Evolutionary conservation across 2,888 invertebrate genomes (phyloP).

Genomic region (Mythimna albipuncta): DNA sequence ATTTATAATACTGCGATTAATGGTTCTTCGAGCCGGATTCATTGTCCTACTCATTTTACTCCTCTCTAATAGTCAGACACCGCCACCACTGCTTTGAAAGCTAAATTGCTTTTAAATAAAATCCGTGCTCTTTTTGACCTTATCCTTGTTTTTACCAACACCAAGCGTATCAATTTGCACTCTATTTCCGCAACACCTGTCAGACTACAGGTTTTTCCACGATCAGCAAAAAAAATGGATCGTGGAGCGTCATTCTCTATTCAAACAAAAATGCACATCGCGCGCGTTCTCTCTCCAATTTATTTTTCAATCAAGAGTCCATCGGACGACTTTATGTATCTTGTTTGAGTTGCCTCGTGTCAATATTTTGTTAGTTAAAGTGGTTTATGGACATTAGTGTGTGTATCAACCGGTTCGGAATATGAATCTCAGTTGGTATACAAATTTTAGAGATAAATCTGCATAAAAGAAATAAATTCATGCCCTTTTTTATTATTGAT

Average conservation of each 20-base stretch:
- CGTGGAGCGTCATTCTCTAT: conserved; percentile 18
- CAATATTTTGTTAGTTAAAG: conserved; percentile 53
- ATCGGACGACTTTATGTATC: conserved; percentile 41
- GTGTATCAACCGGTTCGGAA: no score
- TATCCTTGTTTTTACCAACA: neutral
- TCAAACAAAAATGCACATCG: conserved; percentile 61
- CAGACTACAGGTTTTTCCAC: conserved; percentile 13
- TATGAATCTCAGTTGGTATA: no score
- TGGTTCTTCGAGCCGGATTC: neutral
- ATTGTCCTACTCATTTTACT: neutral
- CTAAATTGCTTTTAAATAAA: neutral
- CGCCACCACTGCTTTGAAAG: no score
- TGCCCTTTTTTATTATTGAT: no score
- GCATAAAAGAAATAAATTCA: no score
- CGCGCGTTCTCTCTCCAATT: conserved; percentile 67
- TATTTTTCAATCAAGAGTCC: conserved; percentile 75
- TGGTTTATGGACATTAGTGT: neutral
- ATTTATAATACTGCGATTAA: neutral
- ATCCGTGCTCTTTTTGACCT: neutral
- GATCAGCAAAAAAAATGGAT: conserved; percentile 45
- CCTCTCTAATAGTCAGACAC: neutral
- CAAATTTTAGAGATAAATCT: no score
- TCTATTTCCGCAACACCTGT: neutral
- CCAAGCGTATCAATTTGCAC: neutral
- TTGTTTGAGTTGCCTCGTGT: conserved; percentile 61